Evolutionary conservation across 2,797 vertebrate genomes (phyloP), one percentile per base, ranked within the genome.

Genomic region (Sparidentex hasta): DNA sequence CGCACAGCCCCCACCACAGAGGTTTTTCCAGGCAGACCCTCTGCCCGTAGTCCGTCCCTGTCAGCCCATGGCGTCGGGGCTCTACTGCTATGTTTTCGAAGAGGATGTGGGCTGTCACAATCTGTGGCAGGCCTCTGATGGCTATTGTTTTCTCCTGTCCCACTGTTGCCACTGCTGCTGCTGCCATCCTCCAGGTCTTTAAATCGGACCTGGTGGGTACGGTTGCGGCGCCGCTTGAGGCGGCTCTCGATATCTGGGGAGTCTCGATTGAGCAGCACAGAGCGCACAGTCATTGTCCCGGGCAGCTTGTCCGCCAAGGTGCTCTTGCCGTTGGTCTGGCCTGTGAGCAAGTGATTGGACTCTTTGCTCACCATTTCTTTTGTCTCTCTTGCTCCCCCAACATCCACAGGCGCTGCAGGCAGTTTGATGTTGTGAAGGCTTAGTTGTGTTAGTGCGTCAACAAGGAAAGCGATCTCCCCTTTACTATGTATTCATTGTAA

Each of bases 151-250:
- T 92, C 90, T 64, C 90, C 88, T 1, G 82, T 91, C 27, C 84
- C 91, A 59, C 92, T 91, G 73, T 93, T 90, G 62, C 92, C 92
- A 44, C 79, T 91, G 51, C 93, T 91, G 89, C 92, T 94, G 90
- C 94, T 94, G 59, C 93, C 93, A 50, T 97, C 96, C 81, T 95
- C 95, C 85, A 95, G 80, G 92, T 97, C 96, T 92, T 97, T 96
- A 69, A 97, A 97, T 82, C 96, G 96, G 47, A 97, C 96, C 92
- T 97, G 96, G 89, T 97, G 96, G 23, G 96, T 95, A 65, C 95
- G 96, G 90, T 85, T 96, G 44, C 96, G 95, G 18, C 96, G 95
- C 25, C 95, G 94, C 74, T 94, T 96, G 38, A 96, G 95, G 71
- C 95, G 95, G 69, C 93, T 95, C 91, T 97, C 95, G 29, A 95